These are phyloP conservation scores for Polyergus mexicanus DNA, from an alignment of 1,140 invertebrate species.

Conservation along the genomic window DNA sequence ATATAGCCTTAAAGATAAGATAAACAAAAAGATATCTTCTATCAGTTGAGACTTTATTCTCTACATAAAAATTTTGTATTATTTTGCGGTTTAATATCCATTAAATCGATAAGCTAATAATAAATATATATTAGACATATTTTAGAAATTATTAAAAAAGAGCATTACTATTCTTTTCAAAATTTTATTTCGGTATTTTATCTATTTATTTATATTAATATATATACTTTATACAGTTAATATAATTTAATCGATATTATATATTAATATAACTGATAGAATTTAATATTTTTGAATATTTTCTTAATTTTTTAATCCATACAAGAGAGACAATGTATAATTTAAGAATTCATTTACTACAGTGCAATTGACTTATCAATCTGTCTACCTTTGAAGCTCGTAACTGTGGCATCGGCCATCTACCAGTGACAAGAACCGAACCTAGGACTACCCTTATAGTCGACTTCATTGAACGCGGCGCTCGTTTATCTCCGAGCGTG, in stretches of 20 bases:
- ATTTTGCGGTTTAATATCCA: neutral
- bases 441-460: slow-evolving; percentile 76
- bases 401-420: slow-evolving; percentile 35
- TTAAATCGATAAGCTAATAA: neutral
- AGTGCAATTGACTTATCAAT: slow-evolving; percentile 35
- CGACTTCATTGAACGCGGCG: slow-evolving; percentile 80
- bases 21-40: slow-evolving; percentile 17
- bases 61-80: neutral
- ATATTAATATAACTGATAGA: no score
- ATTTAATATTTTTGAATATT: no score
- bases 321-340: slow-evolving; percentile 66
- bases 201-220: neutral
- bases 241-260: no score
- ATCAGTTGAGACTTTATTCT: neutral
- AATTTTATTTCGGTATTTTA: neutral
- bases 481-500: slow-evolving; percentile 78
- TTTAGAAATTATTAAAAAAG: neutral
- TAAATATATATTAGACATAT: neutral
- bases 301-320: neutral
- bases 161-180: neutral
- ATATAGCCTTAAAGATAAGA: slow-evolving; percentile 24
- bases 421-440: slow-evolving; percentile 58
- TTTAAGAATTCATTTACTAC: slow-evolving; percentile 68
- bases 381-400: slow-evolving; percentile 44
- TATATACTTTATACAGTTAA: no score